Conservation (phyloP, 2,797 vertebrate genomes). For the Acanthopagrus latus region DNA sequence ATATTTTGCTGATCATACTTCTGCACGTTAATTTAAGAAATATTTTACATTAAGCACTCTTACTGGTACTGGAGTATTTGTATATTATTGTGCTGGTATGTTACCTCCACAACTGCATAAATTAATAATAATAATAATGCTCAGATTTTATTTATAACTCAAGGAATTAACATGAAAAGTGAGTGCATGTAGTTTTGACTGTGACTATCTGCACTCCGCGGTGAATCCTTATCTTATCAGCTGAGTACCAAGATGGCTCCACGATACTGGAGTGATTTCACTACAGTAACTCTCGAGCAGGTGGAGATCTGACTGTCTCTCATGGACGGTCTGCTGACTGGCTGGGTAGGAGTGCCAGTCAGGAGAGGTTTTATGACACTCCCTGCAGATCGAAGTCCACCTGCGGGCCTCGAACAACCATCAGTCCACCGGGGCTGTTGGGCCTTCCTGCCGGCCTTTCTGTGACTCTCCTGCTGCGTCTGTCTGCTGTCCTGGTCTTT, state of each 20-base stretch:
- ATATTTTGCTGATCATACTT: not conserved
- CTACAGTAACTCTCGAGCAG: constrained; percentile 57
- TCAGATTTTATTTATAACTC: not conserved
- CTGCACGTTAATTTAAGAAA: not conserved
- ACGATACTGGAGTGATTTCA: constrained; percentile 54
- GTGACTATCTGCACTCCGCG: constrained; percentile 18
- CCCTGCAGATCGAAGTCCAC: constrained; percentile 83
- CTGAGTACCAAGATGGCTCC: constrained; percentile 38
- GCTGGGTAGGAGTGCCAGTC: constrained; percentile 85
- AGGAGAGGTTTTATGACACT: constrained; percentile 85
- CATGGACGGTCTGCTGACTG: constrained; percentile 35
- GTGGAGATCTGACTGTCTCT: constrained; percentile 56
- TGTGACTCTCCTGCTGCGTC: constrained; percentile 56
- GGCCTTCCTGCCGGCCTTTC: constrained; percentile 62
- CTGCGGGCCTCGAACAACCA: constrained; percentile 72
- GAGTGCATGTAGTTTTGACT: constrained; percentile 19
- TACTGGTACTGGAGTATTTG: not conserved
- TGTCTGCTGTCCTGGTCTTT: constrained; percentile 56
- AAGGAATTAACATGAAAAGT: constrained; percentile 7
- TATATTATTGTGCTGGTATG: not conserved
- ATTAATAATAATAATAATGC: not conserved
- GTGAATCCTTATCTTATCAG: constrained; percentile 72
- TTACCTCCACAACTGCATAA: not conserved
- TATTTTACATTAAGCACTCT: not conserved
- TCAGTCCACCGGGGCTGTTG: constrained; percentile 72